Evolutionary conservation across 2,888 invertebrate species (phyloP).

Genomic region (Rhorus exstirpatorius): DNA sequence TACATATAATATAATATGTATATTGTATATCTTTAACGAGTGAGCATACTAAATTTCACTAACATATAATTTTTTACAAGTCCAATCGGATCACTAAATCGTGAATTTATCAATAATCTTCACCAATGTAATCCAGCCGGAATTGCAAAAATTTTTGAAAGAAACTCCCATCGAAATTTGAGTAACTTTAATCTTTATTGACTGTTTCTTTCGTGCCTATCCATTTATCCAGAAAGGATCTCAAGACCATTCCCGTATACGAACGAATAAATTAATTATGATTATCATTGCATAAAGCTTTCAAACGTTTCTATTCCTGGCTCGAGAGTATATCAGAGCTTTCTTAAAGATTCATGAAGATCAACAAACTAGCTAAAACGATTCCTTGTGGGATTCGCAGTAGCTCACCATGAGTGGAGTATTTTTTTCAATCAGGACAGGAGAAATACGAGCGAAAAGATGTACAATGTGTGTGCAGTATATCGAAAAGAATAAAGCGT

Average conservation of each 20-base stretch:
- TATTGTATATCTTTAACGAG: too few relatives aligned
- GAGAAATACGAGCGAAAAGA: constrained; percentile 2
- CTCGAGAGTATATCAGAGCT: not conserved
- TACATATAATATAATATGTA: too few relatives aligned
- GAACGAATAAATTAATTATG: too few relatives aligned
- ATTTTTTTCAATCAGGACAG: constrained; percentile 45
- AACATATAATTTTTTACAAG: too few relatives aligned
- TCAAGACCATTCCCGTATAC: too few relatives aligned
- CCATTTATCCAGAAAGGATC: not conserved
- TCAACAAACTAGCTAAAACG: constrained; percentile 26
- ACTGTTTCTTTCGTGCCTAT: not conserved
- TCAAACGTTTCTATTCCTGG: not conserved
- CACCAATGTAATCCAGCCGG: too few relatives aligned
- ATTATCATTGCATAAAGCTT: not conserved
- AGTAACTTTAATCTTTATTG: not conserved
- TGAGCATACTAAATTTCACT: too few relatives aligned
- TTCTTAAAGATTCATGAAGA: not conserved
- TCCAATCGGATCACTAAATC: too few relatives aligned
- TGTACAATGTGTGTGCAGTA: not conserved
- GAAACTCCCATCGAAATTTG: too few relatives aligned
- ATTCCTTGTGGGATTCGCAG: constrained; percentile 13
- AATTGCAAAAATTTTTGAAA: too few relatives aligned
- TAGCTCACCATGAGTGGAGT: constrained; percentile 27
- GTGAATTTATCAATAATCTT: too few relatives aligned
- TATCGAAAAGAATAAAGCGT: constrained; percentile 11